phyloP scores from a whole-genome alignment of 1,140 invertebrate species.

The Drosophila tropicalis region DNA sequence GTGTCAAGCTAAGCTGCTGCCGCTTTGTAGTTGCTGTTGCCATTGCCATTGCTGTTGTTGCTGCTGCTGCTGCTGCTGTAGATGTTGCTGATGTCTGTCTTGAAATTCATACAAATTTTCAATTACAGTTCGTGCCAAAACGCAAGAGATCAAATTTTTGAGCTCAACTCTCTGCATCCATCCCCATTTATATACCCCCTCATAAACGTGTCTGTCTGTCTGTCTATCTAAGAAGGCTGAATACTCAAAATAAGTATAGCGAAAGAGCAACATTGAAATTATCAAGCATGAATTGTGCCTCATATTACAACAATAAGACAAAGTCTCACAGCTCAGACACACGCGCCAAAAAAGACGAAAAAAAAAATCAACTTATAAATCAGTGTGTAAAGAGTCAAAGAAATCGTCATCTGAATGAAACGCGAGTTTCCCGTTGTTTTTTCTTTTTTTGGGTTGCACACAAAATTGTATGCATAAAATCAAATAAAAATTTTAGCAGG shows the following conservation, averaged over 20 bases:
- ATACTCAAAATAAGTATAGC: constrained; percentile 41
- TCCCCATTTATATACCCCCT: background rate
- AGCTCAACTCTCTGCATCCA: constrained; percentile 29
- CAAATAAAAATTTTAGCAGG: constrained; percentile 48
- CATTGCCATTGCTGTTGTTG: background rate
- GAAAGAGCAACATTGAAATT: constrained; percentile 65
- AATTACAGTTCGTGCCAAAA: constrained; percentile 81
- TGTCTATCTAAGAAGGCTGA: constrained; percentile 45
- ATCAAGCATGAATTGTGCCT: constrained; percentile 68
- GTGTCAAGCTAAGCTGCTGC: constrained; percentile 65
- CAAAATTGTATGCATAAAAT: constrained; percentile 48
- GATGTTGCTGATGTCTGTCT: constrained; percentile 39
- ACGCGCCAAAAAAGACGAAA: constrained; percentile 59
- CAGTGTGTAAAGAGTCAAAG: constrained; percentile 6
- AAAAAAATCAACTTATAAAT: background rate
- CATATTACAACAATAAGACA: constrained; percentile 55
- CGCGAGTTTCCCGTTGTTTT: constrained; percentile 46
- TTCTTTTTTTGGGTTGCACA: constrained; percentile 27
- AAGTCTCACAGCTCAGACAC: constrained; percentile 47
- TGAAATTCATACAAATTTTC: constrained; percentile 66
- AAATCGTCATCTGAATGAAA: constrained; percentile 62
- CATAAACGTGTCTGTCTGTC: constrained; percentile 41
- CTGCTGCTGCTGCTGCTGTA: constrained; percentile 16
- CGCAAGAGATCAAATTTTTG: constrained; percentile 74
- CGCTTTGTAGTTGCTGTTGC: constrained; percentile 17